These are phyloP conservation scores for Anomalospiza imberbis DNA, from an alignment of 2,797 vertebrate species.

Conservation along the genomic window DNA sequence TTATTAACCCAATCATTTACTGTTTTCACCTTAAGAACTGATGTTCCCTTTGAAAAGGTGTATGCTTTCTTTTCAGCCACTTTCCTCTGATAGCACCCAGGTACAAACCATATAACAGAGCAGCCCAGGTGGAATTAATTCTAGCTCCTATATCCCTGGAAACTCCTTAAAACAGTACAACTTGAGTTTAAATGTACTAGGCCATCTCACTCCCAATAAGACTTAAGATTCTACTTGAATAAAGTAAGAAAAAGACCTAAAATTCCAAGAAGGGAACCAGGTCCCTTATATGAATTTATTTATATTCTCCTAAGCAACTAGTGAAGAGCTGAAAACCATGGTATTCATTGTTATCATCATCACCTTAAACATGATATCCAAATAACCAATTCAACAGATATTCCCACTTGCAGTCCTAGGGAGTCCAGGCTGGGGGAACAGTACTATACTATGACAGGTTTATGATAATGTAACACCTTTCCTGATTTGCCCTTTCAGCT, in stretches of 20 bases:
- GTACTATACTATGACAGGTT: not conserved
- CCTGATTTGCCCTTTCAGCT: not conserved
- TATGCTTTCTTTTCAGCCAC: not conserved
- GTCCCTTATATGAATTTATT: not conserved
- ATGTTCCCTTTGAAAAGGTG: not conserved
- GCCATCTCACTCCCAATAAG: not conserved
- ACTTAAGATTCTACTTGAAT: not conserved
- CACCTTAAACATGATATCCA: not conserved
- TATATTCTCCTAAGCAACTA: not conserved
- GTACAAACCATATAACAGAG: not conserved
- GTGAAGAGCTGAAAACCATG: not conserved
- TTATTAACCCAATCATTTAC: not conserved
- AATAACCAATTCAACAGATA: not conserved
- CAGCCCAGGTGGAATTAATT: not conserved
- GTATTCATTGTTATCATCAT: not conserved
- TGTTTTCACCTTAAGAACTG: slow-evolving; percentile 16
- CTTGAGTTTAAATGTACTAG: not conserved
- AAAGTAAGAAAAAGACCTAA: not conserved
- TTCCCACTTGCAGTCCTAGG: not conserved
- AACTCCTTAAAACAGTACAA: not conserved
- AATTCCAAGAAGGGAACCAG: not conserved
- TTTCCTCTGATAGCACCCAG: not conserved
- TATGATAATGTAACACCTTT: not conserved
- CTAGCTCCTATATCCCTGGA: not conserved
- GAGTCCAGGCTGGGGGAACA: not conserved